Evolutionary conservation across 2,888 invertebrate species (phyloP).

Genomic region (Limnephilus lunatus): DNA sequence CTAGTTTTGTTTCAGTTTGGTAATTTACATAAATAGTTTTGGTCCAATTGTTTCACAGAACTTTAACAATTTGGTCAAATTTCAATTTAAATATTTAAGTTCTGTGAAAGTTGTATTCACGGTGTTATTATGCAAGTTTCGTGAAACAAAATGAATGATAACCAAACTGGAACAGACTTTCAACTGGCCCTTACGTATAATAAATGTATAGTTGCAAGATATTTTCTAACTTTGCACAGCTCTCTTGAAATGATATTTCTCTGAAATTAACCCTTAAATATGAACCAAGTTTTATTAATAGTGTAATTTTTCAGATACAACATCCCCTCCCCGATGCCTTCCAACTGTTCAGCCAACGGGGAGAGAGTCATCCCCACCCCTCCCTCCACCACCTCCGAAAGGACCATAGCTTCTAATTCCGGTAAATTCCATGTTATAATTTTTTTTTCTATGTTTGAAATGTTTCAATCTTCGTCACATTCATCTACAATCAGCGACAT

Average conservation of each 20-base stretch:
- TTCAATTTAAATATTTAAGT: too few relatives aligned
- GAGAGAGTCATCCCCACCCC: conserved; percentile 86
- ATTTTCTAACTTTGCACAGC: not conserved
- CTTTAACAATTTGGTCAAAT: too few relatives aligned
- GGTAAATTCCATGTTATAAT: conserved; percentile 69
- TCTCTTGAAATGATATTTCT: not conserved
- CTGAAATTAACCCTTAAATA: not conserved
- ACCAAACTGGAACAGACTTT: too few relatives aligned
- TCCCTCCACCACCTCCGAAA: conserved; percentile 86
- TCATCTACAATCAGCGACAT: not conserved
- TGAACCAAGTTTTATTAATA: not conserved
- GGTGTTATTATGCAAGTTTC: too few relatives aligned
- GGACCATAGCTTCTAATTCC: conserved; percentile 81
- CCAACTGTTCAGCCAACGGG: conserved; percentile 80
- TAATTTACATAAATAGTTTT: too few relatives aligned
- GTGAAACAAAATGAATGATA: too few relatives aligned
- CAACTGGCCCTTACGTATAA: too few relatives aligned
- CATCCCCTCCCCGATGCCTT: conserved; percentile 85
- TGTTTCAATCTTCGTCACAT: not conserved
- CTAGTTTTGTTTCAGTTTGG: too few relatives aligned
- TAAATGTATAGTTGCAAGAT: not conserved
- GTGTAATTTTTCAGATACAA: conserved; percentile 80
- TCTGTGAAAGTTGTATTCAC: too few relatives aligned
- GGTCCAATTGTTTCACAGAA: too few relatives aligned
- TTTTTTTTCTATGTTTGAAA: too few relatives aligned